Conservation (phyloP, 2,113 vertebrate species). For the Sorex araneus region DNA sequence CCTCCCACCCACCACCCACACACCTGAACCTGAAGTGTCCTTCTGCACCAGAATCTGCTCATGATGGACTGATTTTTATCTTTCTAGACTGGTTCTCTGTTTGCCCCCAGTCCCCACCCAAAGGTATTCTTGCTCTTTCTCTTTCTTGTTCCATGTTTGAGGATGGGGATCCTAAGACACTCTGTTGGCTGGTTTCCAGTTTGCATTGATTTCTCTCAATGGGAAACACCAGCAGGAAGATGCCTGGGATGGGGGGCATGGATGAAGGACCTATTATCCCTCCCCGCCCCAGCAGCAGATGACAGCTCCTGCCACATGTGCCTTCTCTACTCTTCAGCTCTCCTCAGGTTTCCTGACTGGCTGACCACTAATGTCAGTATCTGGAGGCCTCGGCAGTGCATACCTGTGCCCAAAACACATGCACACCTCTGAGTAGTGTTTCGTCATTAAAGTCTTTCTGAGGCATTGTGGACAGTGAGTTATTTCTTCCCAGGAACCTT, state of each 20-base stretch:
- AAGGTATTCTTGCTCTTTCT: not conserved
- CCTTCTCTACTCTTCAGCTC: not conserved
- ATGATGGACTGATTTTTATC: not conserved
- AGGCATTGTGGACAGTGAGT: not conserved
- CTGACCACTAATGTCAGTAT: not conserved
- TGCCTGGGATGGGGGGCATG: no score
- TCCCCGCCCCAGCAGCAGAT: not conserved
- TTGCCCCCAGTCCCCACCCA: not conserved
- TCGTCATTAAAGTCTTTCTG: not conserved
- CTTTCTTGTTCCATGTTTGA: not conserved
- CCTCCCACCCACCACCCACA: not conserved
- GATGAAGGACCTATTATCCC: not conserved
- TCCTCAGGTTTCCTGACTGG: not conserved
- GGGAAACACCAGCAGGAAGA: not conserved
- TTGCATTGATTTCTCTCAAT: not conserved
- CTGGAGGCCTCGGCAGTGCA: not conserved
- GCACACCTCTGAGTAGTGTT: not conserved
- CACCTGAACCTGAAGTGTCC: not conserved
- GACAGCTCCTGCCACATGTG: not conserved
- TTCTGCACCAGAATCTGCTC: not conserved
- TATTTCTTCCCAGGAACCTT: not conserved
- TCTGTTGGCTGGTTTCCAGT: not conserved
- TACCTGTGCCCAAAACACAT: not conserved
- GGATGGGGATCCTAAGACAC: not conserved
- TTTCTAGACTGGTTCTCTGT: not conserved